Evolutionary conservation across 2,888 invertebrate genomes (phyloP).

Genomic region (Latheticus oryzae): DNA sequence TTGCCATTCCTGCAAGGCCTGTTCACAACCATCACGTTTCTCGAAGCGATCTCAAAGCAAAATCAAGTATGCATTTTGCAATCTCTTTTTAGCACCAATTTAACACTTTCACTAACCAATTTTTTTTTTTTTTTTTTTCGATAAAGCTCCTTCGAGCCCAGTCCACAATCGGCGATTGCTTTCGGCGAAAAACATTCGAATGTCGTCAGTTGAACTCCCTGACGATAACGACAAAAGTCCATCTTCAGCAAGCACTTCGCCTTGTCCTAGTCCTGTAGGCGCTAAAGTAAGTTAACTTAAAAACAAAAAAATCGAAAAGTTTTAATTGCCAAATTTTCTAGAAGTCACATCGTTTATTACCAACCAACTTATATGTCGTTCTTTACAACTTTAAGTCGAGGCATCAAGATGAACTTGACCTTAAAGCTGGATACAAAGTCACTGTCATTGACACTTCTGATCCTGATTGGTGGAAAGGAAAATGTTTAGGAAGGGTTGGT

Average conservation of each 20-base stretch:
- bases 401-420: conserved; percentile 92
- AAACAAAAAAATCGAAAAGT: conserved; percentile 5
- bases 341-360: conserved; percentile 87
- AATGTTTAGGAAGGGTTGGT: conserved; percentile 89
- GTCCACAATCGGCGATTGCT: conserved; percentile 87
- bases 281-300: conserved; percentile 58
- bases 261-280: conserved; percentile 87
- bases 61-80: conserved; percentile 62
- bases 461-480: conserved; percentile 98
- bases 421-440: conserved; percentile 92
- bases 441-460: conserved; percentile 95
- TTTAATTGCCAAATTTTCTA: conserved; percentile 59
- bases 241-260: conserved; percentile 92
- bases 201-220: conserved; percentile 94
- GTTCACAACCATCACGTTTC: conserved; percentile 57
- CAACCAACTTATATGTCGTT: conserved; percentile 93
- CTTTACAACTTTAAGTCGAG: conserved; percentile 95
- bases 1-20: conserved; percentile 58
- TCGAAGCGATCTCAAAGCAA: conserved; percentile 60
- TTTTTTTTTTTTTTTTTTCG: conserved; percentile 15
- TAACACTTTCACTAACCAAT: too few species aligned
- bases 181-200: conserved; percentile 84
- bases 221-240: conserved; percentile 91
- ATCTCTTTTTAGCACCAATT: too few species aligned
- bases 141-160: conserved; percentile 88